Evolutionary conservation across 2,113 vertebrate genomes (phyloP), one percentile per base, ranked within the genome.

Genomic region (Mugil cephalus): DNA sequence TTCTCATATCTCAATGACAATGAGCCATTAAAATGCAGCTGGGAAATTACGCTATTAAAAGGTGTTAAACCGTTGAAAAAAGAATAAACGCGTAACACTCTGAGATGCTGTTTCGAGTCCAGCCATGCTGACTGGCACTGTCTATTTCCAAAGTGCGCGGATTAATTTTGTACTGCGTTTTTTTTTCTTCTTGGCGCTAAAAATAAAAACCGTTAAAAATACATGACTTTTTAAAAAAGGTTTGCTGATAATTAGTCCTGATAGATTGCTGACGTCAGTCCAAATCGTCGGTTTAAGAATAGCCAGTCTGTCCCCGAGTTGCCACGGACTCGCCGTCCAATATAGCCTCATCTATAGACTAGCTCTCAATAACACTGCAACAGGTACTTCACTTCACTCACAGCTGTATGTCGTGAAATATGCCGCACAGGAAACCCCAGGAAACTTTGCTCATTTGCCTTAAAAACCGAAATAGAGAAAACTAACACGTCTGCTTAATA

Each of bases 241-340:
- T 75, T 63, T 71, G 59, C 17, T 18, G 63, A 78, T 77, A 82
- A 90, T 86, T 79, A 79, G 38, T 6, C 58, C 69, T 34, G 79
- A 82, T 79, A 85, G 87, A 77, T 71, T 83, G 65, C 61, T 85
- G 78, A 92, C 77, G 74, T 82, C 89, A 83, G 30, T 68, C 24
- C 75, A 85, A 88, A 89, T 74, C 85, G 80, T 58, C 52, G 6
- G 72, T 84, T 69, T 71, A 90, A 91, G 81, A 88, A 90, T 91
- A 91, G 90, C 77, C 62, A 1, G 68, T 77, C 85, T 84, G 85
- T 73, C 69, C 61, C 67, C 36, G 78, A 69, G 89, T 89, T 91
- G 79, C 88, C 81, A 85, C 84, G 87, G 83, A 76, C 87, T 82
- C 60, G 67, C 64, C 78, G 71, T 84, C 75, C 76, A 88, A 86